phyloP scores from a whole-genome alignment of 2,113 vertebrate genomes.

The Neopipo cinnamomea region DNA sequence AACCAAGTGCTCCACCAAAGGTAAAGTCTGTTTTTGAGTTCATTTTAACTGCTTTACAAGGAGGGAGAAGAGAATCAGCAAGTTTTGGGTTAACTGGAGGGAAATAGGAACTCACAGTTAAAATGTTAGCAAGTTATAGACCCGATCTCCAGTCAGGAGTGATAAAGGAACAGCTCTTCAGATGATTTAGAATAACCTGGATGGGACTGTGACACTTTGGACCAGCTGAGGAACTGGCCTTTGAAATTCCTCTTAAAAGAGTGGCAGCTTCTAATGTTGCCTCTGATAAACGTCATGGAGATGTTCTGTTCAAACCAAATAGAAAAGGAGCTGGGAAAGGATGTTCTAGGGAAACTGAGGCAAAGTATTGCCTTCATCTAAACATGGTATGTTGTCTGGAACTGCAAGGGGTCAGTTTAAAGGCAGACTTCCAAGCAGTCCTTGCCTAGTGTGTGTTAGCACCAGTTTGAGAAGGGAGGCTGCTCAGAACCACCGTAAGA shows the following conservation, averaged over 20 bases:
- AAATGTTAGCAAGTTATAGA: neutral
- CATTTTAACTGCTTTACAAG: neutral
- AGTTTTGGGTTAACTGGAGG: neutral
- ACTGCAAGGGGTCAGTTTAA: neutral
- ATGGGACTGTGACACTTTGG: neutral
- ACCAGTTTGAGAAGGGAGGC: neutral
- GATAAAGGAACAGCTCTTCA: neutral
- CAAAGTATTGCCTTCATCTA: neutral
- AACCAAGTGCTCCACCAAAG: conserved; percentile 77
- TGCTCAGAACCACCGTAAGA: neutral
- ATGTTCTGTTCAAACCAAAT: neutral
- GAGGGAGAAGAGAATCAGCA: neutral
- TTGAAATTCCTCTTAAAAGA: neutral
- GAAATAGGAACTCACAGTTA: neutral
- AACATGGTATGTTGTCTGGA: neutral
- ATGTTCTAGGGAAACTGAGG: neutral
- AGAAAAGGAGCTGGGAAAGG: neutral
- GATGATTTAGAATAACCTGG: neutral
- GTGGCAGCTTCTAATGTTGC: neutral
- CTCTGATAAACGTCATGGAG: neutral
- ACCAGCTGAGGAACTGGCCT: neutral
- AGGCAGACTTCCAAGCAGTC: neutral
- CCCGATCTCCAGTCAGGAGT: neutral
- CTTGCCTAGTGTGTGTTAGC: neutral
- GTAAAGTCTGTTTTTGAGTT: conserved; percentile 68